Evolutionary conservation across 2,888 invertebrate species (phyloP).

Genomic region (Omphaloscelis lunosa): DNA sequence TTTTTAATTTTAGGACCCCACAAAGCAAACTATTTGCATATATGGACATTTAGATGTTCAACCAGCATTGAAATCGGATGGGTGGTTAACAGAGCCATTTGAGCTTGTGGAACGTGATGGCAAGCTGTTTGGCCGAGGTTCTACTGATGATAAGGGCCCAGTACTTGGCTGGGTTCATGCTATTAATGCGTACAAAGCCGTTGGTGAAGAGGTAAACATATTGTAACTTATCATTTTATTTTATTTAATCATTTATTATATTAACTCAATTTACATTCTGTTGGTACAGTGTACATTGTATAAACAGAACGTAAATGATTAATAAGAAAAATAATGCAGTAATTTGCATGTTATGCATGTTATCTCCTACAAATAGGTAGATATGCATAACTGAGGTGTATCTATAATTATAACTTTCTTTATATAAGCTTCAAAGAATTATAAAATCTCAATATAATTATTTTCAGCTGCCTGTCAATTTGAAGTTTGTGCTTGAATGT

Average conservation of each 20-base stretch:
- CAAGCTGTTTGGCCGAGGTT: slow-evolving; percentile 97
- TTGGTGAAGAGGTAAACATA: slow-evolving; percentile 90
- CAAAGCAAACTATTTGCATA: slow-evolving; percentile 97
- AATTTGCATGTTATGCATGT: not conserved
- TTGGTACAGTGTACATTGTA: not conserved
- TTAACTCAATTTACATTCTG: not conserved
- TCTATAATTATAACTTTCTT: slow-evolving; percentile 4
- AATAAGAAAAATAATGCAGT: too few species aligned
- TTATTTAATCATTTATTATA: not conserved
- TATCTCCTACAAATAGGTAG: not conserved
- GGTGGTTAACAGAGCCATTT: slow-evolving; percentile 99
- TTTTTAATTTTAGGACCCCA: slow-evolving; percentile 90
- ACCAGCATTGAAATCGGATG: slow-evolving; percentile 97
- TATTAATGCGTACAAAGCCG: slow-evolving; percentile 95
- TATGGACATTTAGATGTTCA: slow-evolving; percentile 99
- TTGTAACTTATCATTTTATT: not conserved
- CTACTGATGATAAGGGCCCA: slow-evolving; percentile 98
- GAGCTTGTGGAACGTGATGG: slow-evolving; percentile 96
- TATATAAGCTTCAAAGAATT: not conserved
- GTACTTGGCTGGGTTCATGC: slow-evolving; percentile 99
- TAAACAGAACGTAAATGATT: too few species aligned
- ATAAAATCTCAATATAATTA: slow-evolving; percentile 1
- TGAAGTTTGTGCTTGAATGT: slow-evolving; percentile 98
- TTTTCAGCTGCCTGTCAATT: slow-evolving; percentile 92
- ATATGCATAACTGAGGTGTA: not conserved